Conservation (phyloP, 2,797 vertebrate genomes). For the Silurus aristotelis region DNA sequence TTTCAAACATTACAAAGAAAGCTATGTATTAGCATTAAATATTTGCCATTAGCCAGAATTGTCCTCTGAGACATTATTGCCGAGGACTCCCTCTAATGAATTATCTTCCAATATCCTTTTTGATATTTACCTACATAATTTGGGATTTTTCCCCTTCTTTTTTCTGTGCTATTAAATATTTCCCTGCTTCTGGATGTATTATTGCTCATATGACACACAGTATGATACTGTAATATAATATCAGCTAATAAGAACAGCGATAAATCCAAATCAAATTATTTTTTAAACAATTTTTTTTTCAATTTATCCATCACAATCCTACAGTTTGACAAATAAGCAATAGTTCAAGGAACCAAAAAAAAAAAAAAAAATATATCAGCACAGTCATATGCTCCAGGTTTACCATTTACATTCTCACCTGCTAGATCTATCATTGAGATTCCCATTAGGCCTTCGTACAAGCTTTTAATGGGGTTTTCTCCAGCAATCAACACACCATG, state of each 20-base stretch:
- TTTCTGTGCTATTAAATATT: neutral
- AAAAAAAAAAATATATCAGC: neutral
- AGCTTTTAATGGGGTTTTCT: conserved; percentile 86
- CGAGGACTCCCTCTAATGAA: neutral
- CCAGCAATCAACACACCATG: conserved; percentile 75
- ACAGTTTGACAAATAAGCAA: neutral
- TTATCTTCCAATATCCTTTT: neutral
- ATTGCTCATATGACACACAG: neutral
- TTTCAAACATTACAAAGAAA: neutral
- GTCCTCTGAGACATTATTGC: too few relatives aligned
- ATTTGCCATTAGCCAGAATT: neutral
- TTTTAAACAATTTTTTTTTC: neutral
- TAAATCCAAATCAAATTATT: neutral
- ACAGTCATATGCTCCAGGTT: neutral
- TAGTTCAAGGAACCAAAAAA: neutral
- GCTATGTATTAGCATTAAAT: neutral
- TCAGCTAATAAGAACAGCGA: neutral
- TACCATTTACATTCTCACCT: conserved; percentile 69
- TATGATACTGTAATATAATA: neutral
- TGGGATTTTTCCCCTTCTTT: neutral
- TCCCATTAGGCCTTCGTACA: conserved; percentile 85
- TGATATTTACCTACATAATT: neutral
- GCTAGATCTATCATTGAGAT: conserved; percentile 84
- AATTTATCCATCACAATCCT: neutral
- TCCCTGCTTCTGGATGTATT: neutral